Base-by-base conservation (phyloP, 2,797 vertebrate genomes). In the Caiman crocodilus region DNA sequence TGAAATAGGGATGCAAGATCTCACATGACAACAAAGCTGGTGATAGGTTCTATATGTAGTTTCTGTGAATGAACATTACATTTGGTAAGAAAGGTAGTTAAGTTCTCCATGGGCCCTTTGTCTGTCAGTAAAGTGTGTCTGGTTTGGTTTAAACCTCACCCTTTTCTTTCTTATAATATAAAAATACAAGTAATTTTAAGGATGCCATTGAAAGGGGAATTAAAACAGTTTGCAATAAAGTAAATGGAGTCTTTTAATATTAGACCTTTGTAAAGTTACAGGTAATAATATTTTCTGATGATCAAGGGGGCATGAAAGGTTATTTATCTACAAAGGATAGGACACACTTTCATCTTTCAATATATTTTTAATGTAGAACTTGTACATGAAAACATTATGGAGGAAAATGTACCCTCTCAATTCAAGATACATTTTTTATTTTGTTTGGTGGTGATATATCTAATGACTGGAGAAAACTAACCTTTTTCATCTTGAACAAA, bases 401-500 rank as follows among this genome's bases (percentile, higher is more conserved):
- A 57, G 85, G 14, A 82, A 63, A 90, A 78, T 30, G n/a, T 30
- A 92, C 61, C 3, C 1, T 60, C 78, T 89, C 23, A 42, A 55
- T 87, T 92, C 65, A 79, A 75, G 95, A 87, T 42, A 90, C 91
- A 88, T 81, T 65, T 20, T 6, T 85, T 18, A 55, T 67, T 92
- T 75, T 16, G 18, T 7, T 1, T 57, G 74, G 93, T 86, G 93
- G n/a, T 87, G 30, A 84, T 59, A 87, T 64, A 85, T 82, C 10
- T 10, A 63, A 91, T 76, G 88, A 85, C 5, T 81, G 26, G 14
- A 91, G 59, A 93, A 93, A 94, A 57, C 1, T 58, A 79, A 80
- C 60, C 59, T 90, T 96, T 93, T 89, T 21, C 65, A 92, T 67
- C 90, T 21, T n/a, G 21, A 90, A 75, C n/a, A 90, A n/a, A 94